Evolutionary conservation across 1,140 invertebrate species (phyloP).

Genomic region (Drosophila ogumai): DNA sequence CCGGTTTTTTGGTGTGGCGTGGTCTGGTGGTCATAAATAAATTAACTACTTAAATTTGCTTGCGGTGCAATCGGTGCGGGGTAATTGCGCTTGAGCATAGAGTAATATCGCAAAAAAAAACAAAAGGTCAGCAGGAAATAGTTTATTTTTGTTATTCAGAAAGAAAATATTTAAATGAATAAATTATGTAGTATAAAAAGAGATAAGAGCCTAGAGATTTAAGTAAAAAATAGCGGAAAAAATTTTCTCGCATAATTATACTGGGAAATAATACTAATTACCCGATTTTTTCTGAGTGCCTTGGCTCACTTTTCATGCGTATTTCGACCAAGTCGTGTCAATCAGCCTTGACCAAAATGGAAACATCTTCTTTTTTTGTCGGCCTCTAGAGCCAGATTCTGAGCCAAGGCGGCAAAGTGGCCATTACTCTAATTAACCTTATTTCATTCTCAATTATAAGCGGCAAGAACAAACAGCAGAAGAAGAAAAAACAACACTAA

Average conservation of each 20-base stretch:
- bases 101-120: background rate
- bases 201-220: too few relatives aligned
- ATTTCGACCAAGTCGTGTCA: conserved; percentile 20
- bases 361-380: conserved; percentile 44
- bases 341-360: conserved; percentile 71
- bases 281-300: conserved; percentile 8
- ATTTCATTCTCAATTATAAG: conserved; percentile 83
- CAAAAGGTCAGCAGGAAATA: background rate
- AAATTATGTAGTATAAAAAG: background rate
- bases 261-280: too few relatives aligned
- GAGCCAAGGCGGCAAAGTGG: conserved; percentile 58
- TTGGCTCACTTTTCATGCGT: conserved; percentile 19
- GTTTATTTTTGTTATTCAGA: background rate
- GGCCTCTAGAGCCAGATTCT: background rate
- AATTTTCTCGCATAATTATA: too few relatives aligned
- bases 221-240: too few relatives aligned
- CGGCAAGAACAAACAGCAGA: conserved; percentile 53
- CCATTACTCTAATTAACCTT: conserved; percentile 83
- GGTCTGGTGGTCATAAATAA: conserved; percentile 52
- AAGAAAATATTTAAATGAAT: background rate
- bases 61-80: conserved; percentile 15
- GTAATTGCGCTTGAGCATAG: background rate
- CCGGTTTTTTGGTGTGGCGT: conserved; percentile 10
- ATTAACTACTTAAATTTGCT: conserved; percentile 58
- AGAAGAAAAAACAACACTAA: conserved; percentile 49